Evolutionary conservation across 2,113 vertebrate genomes (phyloP), one percentile per base, ranked within the genome.

Genomic region (Macquaria ambigua): DNA sequence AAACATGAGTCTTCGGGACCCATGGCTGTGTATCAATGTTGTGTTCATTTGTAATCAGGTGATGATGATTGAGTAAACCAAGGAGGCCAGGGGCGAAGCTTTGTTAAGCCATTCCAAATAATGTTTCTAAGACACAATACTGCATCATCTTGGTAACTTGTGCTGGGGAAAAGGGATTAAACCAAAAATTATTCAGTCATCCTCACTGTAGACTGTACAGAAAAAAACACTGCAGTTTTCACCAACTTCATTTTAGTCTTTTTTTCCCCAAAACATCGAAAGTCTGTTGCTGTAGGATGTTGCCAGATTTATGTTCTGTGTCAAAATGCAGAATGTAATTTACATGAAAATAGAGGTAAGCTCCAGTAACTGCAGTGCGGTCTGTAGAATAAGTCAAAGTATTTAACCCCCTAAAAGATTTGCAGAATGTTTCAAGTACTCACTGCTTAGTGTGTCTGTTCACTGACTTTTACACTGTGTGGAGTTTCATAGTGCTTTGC

Each of bases 1-100:
- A 92, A 92, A 93, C 90, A 91, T 81, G 90, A 92, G 64, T 86
- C 79, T 92, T 67, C 79, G 50, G 75, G 82, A 93, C 78, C 87
- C 79, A 58, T 66, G 75, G 87, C 85, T 87, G 58, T 87, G 84
- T 76, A 85, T 88, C 83, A 87, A 50, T 82, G 69, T 66, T 89
- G 72, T 76, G 71, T 89, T 92, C 86, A 81, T 90, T 90, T 92
- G 86, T 92, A 85, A 93, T 83, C 75, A 81, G 81, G 77, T 74
- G 75, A 85, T 70, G 66, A 85, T 84, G 80, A 90, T 70, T 88
- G 83, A 92, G 68, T 28, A 59, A 28, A 63, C 59, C 52, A 64
- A 75, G 61, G 61, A 90, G 75, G 77, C 67, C 74, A 75, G 46
- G 15, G 72, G 48, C 67, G 52, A 74, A 55, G 56, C n/a, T 71